phyloP scores from a whole-genome alignment of 2,113 vertebrate species.

The Aegithalos caudatus region DNA sequence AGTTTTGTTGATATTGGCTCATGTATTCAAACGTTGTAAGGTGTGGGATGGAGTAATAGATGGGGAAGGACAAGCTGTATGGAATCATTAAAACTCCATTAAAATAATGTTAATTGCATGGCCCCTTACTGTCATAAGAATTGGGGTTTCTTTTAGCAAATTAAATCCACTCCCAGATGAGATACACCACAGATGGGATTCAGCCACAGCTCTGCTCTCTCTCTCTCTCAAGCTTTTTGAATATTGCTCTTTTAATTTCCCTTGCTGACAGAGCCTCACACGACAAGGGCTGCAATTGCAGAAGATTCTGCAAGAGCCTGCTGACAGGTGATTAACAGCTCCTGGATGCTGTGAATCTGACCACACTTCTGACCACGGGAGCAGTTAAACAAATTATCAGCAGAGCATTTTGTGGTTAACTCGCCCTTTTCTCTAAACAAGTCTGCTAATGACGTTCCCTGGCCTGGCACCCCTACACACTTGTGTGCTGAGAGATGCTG shows the following conservation, averaged over 20 bases:
- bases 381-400: slow-evolving; percentile 66
- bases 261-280: slow-evolving; percentile 23
- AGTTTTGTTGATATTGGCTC: background rate
- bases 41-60: background rate
- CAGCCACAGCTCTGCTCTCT: background rate
- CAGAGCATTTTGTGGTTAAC: slow-evolving; percentile 57
- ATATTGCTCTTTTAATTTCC: slow-evolving; percentile 36
- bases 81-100: background rate
- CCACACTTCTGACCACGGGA: slow-evolving; percentile 48
- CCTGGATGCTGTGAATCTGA: slow-evolving; percentile 54
- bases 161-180: background rate
- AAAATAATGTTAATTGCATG: background rate
- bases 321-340: slow-evolving; percentile 69
- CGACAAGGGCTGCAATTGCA: slow-evolving; percentile 15
- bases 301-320: slow-evolving; percentile 14
- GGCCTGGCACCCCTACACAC: background rate
- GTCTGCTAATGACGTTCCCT: background rate
- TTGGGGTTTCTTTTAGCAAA: background rate
- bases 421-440: slow-evolving; percentile 44
- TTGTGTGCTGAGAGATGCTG: background rate
- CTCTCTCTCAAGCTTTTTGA: background rate
- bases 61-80: background rate
- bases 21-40: background rate
- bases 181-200: background rate
- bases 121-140: background rate